Conservation (phyloP, 2,888 invertebrate species). For the Lymantria dispar region DNA sequence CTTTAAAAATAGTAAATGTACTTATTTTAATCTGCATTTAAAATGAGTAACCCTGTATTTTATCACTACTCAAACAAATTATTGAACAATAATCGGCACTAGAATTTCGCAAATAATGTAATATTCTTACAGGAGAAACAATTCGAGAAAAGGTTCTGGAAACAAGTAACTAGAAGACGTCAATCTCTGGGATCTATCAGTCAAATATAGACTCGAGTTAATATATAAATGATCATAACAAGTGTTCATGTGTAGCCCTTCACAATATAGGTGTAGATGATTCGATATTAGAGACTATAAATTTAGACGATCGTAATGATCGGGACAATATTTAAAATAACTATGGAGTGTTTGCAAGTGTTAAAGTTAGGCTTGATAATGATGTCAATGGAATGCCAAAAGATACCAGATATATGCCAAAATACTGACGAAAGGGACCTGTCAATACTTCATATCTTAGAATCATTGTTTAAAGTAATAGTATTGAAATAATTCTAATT, state of each 20-base stretch:
- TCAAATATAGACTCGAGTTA: constrained; percentile 57
- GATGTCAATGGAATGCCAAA: constrained; percentile 54
- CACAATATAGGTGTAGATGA: constrained; percentile 23
- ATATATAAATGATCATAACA: constrained; percentile 30
- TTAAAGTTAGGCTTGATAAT: constrained; percentile 16
- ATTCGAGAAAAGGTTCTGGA: constrained; percentile 90
- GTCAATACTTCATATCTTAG: constrained; percentile 76
- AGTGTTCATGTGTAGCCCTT: constrained; percentile 45
- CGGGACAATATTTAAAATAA: constrained; percentile 12
- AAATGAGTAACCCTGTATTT: constrained; percentile 6
- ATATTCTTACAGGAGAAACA: constrained; percentile 86
- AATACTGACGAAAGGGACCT: constrained; percentile 67
- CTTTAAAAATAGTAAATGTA: too few species aligned
- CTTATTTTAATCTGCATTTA: too few species aligned
- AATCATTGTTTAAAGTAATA: constrained; percentile 39
- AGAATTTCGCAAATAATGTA: constrained; percentile 27
- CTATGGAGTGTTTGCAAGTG: constrained; percentile 21
- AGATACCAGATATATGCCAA: constrained; percentile 64
- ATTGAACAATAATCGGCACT: neutral
- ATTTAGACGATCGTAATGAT: constrained; percentile 16
- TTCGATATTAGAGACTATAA: constrained; percentile 24
- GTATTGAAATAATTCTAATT: constrained; percentile 32
- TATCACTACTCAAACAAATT: neutral
- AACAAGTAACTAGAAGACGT: constrained; percentile 88
- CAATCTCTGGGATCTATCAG: constrained; percentile 80